Evolutionary conservation across 2,113 vertebrate species (phyloP), one percentile per base, ranked within the genome.

Genomic region (Tragelaphus scriptus): DNA sequence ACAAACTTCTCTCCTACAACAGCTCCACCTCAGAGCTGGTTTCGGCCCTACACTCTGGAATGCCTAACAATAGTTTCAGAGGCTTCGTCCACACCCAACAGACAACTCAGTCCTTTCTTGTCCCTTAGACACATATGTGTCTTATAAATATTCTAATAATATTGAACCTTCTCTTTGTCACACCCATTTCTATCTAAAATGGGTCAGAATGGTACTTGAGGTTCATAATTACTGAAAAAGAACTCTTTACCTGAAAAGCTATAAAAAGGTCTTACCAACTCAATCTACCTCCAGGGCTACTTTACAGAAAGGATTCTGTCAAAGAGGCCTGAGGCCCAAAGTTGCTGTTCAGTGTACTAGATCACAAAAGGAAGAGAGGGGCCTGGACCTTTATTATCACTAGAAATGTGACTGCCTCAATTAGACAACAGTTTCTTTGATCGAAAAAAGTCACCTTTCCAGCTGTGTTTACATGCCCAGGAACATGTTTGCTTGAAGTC

Each of bases 21-120:
- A 85, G 97, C 90, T 95, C 92, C 94, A 63, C 92, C 56, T 90
- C 25, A 23, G 84, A 81, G 88, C 90, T 77, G 77, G 95, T 98
- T 98, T 98, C 88, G 36, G 93, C 92, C 63, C 36, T 53, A 14
- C 55, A 40, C 51, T 95, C 93, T 89, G 98, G 88, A 96, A 97
- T 90, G 94, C 65, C 53, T 91, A 71, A 90, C 82, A 59, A 65
- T 15, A 97, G 97, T 97, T 97, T 98, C 97, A 91, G 88, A 97
- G 85, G 85, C 23, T 94, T 53, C 85, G 89, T 86, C 91, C 94
- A 98, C 94, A 93, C 91, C 96, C 86, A 77, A 21, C 4, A 56
- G 88, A 85, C 13, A 91, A 77, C 21, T 95, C n/a, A 25, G 55
- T 77, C 44, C 80, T 91, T 84, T 96, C 59, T 71, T 49, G 81